phyloP scores from a whole-genome alignment of 2,113 vertebrate genomes.

The Aegotheles bennettii region DNA sequence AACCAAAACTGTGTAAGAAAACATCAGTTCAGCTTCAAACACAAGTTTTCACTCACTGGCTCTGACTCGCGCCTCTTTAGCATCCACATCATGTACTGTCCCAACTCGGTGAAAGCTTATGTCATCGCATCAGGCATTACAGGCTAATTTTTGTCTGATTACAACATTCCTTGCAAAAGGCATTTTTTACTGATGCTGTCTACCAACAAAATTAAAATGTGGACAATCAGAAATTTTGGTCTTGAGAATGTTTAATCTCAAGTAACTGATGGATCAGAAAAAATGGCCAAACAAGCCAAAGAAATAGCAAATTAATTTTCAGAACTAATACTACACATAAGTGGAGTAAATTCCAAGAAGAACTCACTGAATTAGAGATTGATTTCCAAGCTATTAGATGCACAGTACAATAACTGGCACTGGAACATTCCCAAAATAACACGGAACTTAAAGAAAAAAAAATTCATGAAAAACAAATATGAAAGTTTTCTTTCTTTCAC shows the following conservation, averaged over 20 bases:
- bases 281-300: not conserved
- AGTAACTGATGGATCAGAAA: not conserved
- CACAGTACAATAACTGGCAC: not conserved
- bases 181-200: not conserved
- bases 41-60: not conserved
- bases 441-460: not conserved
- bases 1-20: not conserved
- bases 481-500: not conserved
- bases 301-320: not conserved
- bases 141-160: not conserved
- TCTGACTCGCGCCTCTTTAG: not conserved
- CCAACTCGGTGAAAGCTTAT: not conserved
- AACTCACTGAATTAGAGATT: not conserved
- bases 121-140: not conserved
- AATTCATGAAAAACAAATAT: rapidly evolving
- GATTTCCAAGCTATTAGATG: not conserved
- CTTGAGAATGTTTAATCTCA: not conserved
- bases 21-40: not conserved
- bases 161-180: not conserved
- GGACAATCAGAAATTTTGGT: not conserved
- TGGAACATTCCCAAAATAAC: not conserved
- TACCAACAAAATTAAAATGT: not conserved
- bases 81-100: rapidly evolving
- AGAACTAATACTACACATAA: not conserved
- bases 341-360: not conserved